These are phyloP conservation scores for Loris lydekkerianus DNA, from an alignment of 2,797 vertebrate genomes.

Conservation along the genomic window DNA sequence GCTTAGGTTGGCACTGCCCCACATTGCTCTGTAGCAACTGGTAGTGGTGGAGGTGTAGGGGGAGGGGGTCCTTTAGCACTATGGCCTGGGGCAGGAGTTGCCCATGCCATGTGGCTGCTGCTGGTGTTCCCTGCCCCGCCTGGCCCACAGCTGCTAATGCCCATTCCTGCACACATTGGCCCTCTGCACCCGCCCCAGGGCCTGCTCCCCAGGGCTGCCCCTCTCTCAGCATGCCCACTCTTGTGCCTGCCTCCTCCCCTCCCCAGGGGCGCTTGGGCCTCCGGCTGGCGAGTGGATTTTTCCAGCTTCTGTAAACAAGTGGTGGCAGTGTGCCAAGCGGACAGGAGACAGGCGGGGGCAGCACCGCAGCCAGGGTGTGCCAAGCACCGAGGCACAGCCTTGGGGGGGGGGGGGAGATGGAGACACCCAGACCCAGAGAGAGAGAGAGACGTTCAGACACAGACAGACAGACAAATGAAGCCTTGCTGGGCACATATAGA, in stretches of 20 bases:
- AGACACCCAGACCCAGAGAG: constrained; percentile 71
- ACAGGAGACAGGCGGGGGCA: constrained; percentile 84
- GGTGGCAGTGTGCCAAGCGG: constrained; percentile 82
- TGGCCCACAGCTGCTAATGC: background rate
- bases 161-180: constrained; percentile 17
- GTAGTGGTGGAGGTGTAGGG: background rate
- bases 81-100: constrained; percentile 17
- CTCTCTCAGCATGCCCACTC: constrained; percentile 72
- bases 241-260: constrained; percentile 77
- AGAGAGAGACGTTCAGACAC: constrained; percentile 33
- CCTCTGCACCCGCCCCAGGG: constrained; percentile 56
- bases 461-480: constrained; percentile 46
- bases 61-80: constrained; percentile 35
- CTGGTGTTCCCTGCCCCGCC: constrained; percentile 4
- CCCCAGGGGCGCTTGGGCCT: constrained; percentile 76
- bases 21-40: constrained; percentile 77
- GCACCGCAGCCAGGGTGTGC: constrained; percentile 82
- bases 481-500: constrained; percentile 37
- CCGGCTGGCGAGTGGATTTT: constrained; percentile 83
- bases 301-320: constrained; percentile 86
- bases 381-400: constrained; percentile 79
- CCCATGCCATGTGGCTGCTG: constrained; percentile 15
- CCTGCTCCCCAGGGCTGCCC: constrained; percentile 68
- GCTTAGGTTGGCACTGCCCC: constrained; percentile 77
- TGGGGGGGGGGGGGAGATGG: constrained; percentile 37